Evolutionary conservation across 2,797 vertebrate species (phyloP).

Genomic region (Enteromius anoplus): DNA sequence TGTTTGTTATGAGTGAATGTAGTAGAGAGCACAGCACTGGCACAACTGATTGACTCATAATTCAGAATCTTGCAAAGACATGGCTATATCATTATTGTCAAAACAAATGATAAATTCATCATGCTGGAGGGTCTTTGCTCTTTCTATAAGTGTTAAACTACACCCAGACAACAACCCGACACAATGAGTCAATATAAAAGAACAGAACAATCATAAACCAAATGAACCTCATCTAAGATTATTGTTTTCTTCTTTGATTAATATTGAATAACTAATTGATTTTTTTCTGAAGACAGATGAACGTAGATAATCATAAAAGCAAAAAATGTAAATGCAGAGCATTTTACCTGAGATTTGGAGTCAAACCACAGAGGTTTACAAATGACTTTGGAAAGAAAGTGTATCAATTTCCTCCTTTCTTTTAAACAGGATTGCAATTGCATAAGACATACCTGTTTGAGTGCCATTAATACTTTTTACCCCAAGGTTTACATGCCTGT

Average conservation of each 20-base stretch:
- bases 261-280: background rate
- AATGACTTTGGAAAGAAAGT: no score
- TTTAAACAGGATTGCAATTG: no score
- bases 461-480: background rate
- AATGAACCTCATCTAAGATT: no score
- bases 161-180: background rate
- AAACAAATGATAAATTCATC: conserved; percentile 38
- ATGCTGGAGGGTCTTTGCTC: background rate
- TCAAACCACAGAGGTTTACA: no score
- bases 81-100: conserved; percentile 10
- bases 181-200: conserved; percentile 8
- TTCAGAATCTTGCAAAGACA: conserved; percentile 18
- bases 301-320: background rate
- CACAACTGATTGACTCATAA: conserved; percentile 29
- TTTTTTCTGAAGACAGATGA: background rate
- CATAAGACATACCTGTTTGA: background rate
- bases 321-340: no score
- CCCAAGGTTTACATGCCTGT: background rate
- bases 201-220: background rate
- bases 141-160: conserved; percentile 30
- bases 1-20: conserved; percentile 18
- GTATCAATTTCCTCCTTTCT: no score
- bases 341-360: no score
- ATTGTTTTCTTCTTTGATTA: no score
- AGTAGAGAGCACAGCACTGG: background rate